Base-by-base conservation (phyloP, 2,888 invertebrate genomes). In the Dastarcus helophoroides region DNA sequence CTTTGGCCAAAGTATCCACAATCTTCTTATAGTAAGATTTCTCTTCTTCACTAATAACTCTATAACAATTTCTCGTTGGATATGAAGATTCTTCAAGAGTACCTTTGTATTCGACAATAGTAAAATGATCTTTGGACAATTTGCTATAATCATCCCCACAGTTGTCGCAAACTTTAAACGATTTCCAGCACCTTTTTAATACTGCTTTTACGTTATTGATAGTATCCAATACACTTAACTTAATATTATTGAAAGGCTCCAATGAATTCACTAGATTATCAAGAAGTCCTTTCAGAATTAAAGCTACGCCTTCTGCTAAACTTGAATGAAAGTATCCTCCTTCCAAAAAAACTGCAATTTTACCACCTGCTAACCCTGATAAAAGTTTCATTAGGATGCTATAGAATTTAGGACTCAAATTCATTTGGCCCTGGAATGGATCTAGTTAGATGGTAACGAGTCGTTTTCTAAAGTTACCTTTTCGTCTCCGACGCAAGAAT, bases 311-410 rank as follows among this genome's bases (percentile, higher is more conserved):
- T n/a, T 24, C 24, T n/a, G 24, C 24, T 10, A 24, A 8, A 9
- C 8, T 9, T 9, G 24, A 9, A n/a, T 24, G 6, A 24, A 7
- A 24, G 9, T 24, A 24, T 7, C 24, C 24, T 10, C 24, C 24
- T 24, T 24, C 24, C 10, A 24, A 9, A 24, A 24, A 24, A 6
- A 9, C 24, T n/a, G 24, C 24, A 7, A 24, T 9, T 24, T 24
- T 24, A 6, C 24, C 24, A 24, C 6, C 7, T 6, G 10, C 24
- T 7, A 24, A 6, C 6, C 6, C 6, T 8, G 6, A 8, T n/a
- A 24, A 9, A 6, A 24, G 6, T n/a, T 6, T 8, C 8, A 9
- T 24, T 9, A 9, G 6, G 10, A 6, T 6, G 7, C 8, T 10
- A 9, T 8, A 24, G 24, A 7, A 24, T 8, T 7, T 6, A 9